Conservation (phyloP, 1,140 invertebrate species). For the Trachymyrmex cornetzi region DNA sequence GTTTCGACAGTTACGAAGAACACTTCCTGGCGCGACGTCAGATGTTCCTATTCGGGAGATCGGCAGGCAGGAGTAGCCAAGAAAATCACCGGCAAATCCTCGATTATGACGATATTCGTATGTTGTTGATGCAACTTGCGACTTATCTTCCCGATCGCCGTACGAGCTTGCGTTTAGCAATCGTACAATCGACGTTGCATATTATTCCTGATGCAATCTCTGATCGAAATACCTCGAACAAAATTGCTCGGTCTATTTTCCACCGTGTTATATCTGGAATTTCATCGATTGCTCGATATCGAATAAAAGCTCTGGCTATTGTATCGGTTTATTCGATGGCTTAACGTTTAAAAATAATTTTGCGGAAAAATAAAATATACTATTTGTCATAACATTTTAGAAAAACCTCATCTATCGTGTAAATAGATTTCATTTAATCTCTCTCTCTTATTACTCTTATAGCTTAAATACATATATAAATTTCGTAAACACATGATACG, state of each 20-base stretch:
- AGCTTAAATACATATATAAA: neutral
- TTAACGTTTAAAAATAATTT: slow-evolving; percentile 29
- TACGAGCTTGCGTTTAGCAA: slow-evolving; percentile 30
- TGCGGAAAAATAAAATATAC: slow-evolving; percentile 2
- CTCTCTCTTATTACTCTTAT: neutral
- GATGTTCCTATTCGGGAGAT: slow-evolving; percentile 45
- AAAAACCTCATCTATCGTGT: neutral
- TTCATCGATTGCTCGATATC: slow-evolving; percentile 40
- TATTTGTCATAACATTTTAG: slow-evolving; percentile 19
- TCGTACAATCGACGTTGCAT: slow-evolving; percentile 10
- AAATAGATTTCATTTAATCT: slow-evolving; percentile 6
- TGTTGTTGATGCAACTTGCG: neutral
- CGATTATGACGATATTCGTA: slow-evolving; percentile 28
- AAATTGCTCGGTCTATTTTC: slow-evolving; percentile 46
- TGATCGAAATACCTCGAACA: slow-evolving; percentile 48
- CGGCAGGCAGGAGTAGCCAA: neutral
- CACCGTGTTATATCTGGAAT: slow-evolving; percentile 25
- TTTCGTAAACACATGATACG: neutral
- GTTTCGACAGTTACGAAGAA: slow-evolving; percentile 66
- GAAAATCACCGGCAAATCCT: slow-evolving; percentile 24
- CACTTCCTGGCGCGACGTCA: slow-evolving; percentile 52
- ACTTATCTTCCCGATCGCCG: slow-evolving; percentile 27
- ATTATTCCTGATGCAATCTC: slow-evolving; percentile 54
- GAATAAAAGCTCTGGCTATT: slow-evolving; percentile 34
- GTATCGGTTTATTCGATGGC: slow-evolving; percentile 34